phyloP scores from a whole-genome alignment of 2,113 vertebrate genomes.

The Setophaga coronata region DNA sequence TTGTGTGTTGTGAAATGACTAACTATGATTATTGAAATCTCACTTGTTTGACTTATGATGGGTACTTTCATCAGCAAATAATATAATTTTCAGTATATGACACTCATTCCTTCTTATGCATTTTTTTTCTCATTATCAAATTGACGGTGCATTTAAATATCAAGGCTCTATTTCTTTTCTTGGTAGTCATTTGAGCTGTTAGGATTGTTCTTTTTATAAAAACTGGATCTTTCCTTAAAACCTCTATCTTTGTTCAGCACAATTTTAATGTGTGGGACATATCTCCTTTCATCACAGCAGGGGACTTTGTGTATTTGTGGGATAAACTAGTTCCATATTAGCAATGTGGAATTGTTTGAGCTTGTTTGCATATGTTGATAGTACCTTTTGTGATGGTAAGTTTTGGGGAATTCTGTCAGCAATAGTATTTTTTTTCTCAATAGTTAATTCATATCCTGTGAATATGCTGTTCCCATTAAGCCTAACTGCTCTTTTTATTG shows the following conservation, averaged over 20 bases:
- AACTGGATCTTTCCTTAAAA: conserved; percentile 2
- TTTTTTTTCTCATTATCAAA: not conserved
- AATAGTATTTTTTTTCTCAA: not conserved
- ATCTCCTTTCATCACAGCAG: conserved; percentile 59
- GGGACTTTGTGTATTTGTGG: conserved; percentile 14
- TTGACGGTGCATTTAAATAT: not conserved
- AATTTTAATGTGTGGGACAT: not conserved
- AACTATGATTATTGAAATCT: not conserved
- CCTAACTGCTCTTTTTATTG: not conserved
- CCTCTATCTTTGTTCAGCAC: not conserved
- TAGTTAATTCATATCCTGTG: not conserved
- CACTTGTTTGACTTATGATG: not conserved
- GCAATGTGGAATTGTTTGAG: conserved; percentile 17
- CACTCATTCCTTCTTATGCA: not conserved
- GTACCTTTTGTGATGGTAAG: not conserved
- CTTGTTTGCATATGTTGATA: conserved; percentile 11
- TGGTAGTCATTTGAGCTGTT: not conserved
- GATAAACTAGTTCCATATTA: conserved; percentile 40
- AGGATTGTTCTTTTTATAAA: not conserved
- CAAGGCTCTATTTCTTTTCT: not conserved
- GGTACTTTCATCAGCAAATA: not conserved
- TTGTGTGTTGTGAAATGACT: not conserved
- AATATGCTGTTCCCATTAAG: not conserved
- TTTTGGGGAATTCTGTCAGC: not conserved
- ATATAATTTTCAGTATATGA: not conserved